Conservation (phyloP, 2,888 invertebrate species). For the Agriopis aurantiaria region DNA sequence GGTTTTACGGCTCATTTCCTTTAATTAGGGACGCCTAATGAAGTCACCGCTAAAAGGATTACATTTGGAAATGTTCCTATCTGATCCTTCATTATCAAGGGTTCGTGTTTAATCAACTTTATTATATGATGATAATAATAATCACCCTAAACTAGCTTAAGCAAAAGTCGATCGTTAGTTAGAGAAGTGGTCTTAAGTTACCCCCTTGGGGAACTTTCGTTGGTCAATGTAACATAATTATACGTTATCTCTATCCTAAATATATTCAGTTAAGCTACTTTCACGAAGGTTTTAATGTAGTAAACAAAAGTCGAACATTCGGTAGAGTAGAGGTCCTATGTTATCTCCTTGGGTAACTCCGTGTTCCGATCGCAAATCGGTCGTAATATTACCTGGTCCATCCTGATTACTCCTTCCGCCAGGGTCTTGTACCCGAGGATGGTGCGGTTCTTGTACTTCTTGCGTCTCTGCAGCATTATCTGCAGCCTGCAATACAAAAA, state of each 20-base stretch:
- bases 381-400: slow-evolving; percentile 92
- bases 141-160: no score
- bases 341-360: not conserved
- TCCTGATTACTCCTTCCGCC: slow-evolving; percentile 97
- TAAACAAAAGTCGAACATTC: not conserved
- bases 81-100: slow-evolving; percentile 16
- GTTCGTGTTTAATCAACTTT: not conserved
- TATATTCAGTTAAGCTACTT: no score
- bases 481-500: slow-evolving; percentile 88
- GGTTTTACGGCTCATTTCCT: slow-evolving; percentile 31
- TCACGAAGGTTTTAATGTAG: not conserved
- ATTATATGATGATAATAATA: not conserved
- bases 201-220: no score
- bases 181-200: not conserved
- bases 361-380: not conserved
- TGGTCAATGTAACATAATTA: no score
- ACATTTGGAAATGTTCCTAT: slow-evolving; percentile 11
- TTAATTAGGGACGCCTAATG: slow-evolving; percentile 29
- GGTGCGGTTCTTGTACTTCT: slow-evolving; percentile 99
- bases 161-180: no score
- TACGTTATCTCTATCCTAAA: no score
- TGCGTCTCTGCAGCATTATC: slow-evolving; percentile 97
- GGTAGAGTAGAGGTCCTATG: not conserved
- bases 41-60: slow-evolving; percentile 28
- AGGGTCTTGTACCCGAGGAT: slow-evolving; percentile 99